These are phyloP conservation scores for Meloidogyne chitwoodi DNA, from an alignment of 1,140 invertebrate genomes.

Conservation along the genomic window DNA sequence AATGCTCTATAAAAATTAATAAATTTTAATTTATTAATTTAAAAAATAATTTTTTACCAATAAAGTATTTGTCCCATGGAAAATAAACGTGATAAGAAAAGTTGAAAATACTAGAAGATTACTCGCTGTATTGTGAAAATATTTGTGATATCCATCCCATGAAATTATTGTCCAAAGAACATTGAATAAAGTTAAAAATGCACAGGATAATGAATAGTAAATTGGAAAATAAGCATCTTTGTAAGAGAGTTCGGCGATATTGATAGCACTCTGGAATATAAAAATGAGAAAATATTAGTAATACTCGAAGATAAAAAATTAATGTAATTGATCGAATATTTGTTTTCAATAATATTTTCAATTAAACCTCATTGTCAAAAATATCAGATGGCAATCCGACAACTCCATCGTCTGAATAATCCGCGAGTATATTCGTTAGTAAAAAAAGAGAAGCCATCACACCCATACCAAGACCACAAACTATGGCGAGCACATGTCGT, in stretches of 20 bases:
- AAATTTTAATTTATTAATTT: neutral
- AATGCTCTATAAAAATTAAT: neutral
- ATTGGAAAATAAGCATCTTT: slow-evolving; percentile 36
- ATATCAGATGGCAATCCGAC: slow-evolving; percentile 40
- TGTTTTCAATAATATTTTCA: neutral
- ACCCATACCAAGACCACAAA: slow-evolving; percentile 46
- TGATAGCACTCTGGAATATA: neutral
- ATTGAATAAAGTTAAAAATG: slow-evolving; percentile 34
- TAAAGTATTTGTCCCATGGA: slow-evolving; percentile 1
- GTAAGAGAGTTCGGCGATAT: neutral
- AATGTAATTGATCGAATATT: no score
- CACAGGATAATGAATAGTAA: slow-evolving; percentile 35
- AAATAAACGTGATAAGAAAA: neutral
- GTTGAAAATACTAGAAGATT: neutral
- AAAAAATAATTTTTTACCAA: neutral
- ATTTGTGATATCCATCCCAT: slow-evolving; percentile 45
- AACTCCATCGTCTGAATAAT: slow-evolving; percentile 38
- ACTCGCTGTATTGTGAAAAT: slow-evolving; percentile 14
- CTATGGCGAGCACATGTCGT: slow-evolving; percentile 43
- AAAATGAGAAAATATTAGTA: neutral
- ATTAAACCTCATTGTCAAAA: slow-evolving; percentile 4
- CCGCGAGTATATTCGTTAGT: slow-evolving; percentile 40
- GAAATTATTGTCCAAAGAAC: slow-evolving; percentile 39
- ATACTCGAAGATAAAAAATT: no score
- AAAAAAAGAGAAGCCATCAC: slow-evolving; percentile 44